Evolutionary conservation across 2,888 invertebrate genomes (phyloP).

Genomic region (Drosophila siamana): DNA sequence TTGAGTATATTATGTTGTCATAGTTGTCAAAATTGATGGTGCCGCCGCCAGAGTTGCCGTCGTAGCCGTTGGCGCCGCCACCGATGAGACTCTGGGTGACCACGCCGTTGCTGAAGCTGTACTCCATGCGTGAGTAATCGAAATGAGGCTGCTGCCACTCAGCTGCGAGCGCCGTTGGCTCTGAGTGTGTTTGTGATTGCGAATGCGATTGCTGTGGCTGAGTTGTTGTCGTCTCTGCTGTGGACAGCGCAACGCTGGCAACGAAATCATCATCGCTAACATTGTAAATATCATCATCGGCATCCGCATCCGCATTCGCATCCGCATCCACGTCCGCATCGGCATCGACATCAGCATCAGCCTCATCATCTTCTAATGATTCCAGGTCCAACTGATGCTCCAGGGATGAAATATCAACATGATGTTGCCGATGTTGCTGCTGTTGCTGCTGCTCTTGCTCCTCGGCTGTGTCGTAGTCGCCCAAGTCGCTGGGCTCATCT

Average conservation of each 20-base stretch:
- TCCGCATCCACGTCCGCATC: constrained; percentile 3
- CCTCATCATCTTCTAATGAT: constrained; percentile 68
- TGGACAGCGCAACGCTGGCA: constrained; percentile 67
- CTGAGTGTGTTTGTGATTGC: constrained; percentile 18
- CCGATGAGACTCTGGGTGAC: constrained; percentile 81
- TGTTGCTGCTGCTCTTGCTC: constrained; percentile 38
- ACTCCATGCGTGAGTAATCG: constrained; percentile 85
- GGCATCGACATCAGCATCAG: constrained; percentile 28
- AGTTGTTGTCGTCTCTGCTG: constrained; percentile 53
- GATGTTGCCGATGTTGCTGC: constrained; percentile 41
- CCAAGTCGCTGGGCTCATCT: constrained; percentile 68
- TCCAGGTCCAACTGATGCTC: constrained; percentile 73
- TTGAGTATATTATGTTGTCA: constrained; percentile 85
- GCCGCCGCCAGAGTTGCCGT: constrained; percentile 65
- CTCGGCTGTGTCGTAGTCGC: constrained; percentile 54
- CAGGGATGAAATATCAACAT: constrained; percentile 68
- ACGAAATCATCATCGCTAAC: constrained; percentile 78
- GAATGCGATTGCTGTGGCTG: constrained; percentile 1
- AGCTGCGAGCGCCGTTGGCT: constrained; percentile 35
- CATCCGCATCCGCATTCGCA: constrained; percentile 43
- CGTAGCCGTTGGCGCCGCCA: constrained; percentile 50
- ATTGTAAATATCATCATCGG: constrained; percentile 69
- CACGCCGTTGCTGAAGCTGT: constrained; percentile 83
- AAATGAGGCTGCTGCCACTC: constrained; percentile 82
- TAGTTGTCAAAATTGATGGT: constrained; percentile 85